These are phyloP conservation scores for Rambutsinella grinnellia DNA, from an alignment of 2,888 invertebrate genomes.

Conservation along the genomic window DNA sequence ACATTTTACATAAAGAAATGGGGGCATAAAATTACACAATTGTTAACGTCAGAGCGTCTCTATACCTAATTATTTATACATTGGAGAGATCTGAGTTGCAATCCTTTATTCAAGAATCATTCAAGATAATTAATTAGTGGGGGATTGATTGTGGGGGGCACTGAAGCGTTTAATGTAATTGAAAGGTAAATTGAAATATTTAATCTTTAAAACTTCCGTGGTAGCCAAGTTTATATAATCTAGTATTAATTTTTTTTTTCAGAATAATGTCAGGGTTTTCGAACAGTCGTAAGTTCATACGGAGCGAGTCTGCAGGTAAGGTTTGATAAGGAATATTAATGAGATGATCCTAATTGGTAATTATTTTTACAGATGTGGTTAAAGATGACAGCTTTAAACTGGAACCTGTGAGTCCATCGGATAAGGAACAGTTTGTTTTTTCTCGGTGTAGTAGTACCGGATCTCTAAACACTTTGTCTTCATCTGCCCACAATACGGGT, in stretches of 20 bases:
- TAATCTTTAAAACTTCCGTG: no score
- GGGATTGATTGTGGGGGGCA: no score
- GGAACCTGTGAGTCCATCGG: slow-evolving; percentile 75
- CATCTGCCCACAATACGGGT: slow-evolving; percentile 86
- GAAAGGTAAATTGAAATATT: no score
- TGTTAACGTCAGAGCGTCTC: no score
- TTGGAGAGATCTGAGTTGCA: no score
- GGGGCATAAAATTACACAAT: no score
- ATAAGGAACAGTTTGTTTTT: slow-evolving; percentile 74
- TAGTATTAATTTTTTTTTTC: slow-evolving; percentile 5
- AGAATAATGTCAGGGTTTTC: slow-evolving; percentile 43
- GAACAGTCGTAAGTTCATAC: slow-evolving; percentile 33
- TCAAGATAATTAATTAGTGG: no score
- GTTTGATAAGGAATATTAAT: neutral
- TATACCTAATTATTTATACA: no score
- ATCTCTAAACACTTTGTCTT: slow-evolving; percentile 83
- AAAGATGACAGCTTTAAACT: slow-evolving; percentile 69
- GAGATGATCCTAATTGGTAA: neutral
- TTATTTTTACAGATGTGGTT: slow-evolving; percentile 37
- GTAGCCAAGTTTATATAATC: no score
- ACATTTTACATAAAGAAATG: no score
- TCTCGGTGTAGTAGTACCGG: slow-evolving; percentile 83
- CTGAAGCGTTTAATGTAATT: no score
- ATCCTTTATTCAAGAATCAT: no score
- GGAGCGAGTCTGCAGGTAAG: slow-evolving; percentile 57